These are phyloP conservation scores for Enteromius argenteus DNA, from an alignment of 2,797 vertebrate species.

Conservation along the genomic window DNA sequence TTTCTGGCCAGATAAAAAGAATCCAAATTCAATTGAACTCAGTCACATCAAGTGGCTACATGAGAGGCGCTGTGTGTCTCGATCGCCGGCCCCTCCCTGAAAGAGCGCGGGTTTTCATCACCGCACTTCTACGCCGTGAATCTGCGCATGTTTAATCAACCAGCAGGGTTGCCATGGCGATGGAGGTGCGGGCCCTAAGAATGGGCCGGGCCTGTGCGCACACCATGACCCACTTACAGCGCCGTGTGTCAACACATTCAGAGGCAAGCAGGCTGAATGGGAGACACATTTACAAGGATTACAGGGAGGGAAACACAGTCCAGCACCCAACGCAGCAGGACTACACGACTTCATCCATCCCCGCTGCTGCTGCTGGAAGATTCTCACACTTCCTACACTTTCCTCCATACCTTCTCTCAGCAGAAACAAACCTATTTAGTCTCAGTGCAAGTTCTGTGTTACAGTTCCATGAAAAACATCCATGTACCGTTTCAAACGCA, in stretches of 20 bases:
- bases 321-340: slow-evolving; percentile 67
- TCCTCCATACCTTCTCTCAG: background rate
- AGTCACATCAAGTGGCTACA: slow-evolving; percentile 6
- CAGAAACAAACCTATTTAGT: background rate
- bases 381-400: background rate
- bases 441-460: background rate
- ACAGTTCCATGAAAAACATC: background rate
- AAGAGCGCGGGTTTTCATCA: slow-evolving; percentile 72
- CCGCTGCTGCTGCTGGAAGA: background rate
- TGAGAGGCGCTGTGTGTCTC: background rate
- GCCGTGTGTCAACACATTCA: slow-evolving; percentile 92
- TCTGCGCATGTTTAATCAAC: slow-evolving; percentile 92
- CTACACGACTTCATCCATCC: background rate
- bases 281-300: slow-evolving; percentile 79
- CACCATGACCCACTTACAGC: slow-evolving; percentile 91
- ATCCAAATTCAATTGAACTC: slow-evolving; percentile 35
- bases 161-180: slow-evolving; percentile 94
- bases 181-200: slow-evolving; percentile 83
- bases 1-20: slow-evolving; percentile 29
- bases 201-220: slow-evolving; percentile 84
- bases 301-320: slow-evolving; percentile 70
- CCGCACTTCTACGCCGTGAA: slow-evolving; percentile 68
- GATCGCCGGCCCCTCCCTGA: slow-evolving; percentile 63
- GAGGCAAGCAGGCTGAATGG: slow-evolving; percentile 85
- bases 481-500: background rate